phyloP scores from a whole-genome alignment of 2,888 invertebrate species.

The Macroteleia sp. region DNA sequence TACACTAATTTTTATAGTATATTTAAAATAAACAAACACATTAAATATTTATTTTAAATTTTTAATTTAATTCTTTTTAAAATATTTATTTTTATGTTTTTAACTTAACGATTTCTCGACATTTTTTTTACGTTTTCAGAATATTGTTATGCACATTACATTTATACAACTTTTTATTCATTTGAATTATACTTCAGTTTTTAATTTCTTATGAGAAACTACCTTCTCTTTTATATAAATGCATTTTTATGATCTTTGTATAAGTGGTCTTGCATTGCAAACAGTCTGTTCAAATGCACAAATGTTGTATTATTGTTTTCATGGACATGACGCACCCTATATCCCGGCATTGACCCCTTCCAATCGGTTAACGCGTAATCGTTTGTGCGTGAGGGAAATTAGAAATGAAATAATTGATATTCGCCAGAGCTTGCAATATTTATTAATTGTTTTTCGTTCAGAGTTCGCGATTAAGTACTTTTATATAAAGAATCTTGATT shows the following conservation, averaged over 20 bases:
- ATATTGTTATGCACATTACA: too few relatives aligned
- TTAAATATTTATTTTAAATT: too few relatives aligned
- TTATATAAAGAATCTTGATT: too few relatives aligned
- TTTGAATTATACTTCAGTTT: conserved; percentile 14
- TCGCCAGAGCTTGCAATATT: conserved; percentile 10
- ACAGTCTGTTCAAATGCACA: conserved; percentile 26
- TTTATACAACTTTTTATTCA: conserved; percentile 3
- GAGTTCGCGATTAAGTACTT: too few relatives aligned
- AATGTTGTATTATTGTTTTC: conserved; percentile 44
- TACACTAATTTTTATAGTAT: too few relatives aligned
- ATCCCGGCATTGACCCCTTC: conserved; percentile 51
- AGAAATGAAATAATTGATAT: conserved; percentile 9
- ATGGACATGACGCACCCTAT: conserved; percentile 46
- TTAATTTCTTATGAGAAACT: conserved; percentile 12
- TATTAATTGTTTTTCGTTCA: too few relatives aligned
- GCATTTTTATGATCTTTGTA: conserved; percentile 28
- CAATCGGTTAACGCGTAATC: conserved; percentile 47
- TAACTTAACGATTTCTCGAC: too few relatives aligned
- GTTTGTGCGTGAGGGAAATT: conserved; percentile 44
- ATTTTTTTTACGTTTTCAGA: too few relatives aligned
- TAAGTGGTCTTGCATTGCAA: conserved; percentile 34
- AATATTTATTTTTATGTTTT: too few relatives aligned
- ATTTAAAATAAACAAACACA: too few relatives aligned
- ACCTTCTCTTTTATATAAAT: conserved; percentile 31
- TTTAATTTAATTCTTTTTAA: too few relatives aligned